Conservation (phyloP, 2,888 invertebrate species). For the Ophioninae sp. region DNA sequence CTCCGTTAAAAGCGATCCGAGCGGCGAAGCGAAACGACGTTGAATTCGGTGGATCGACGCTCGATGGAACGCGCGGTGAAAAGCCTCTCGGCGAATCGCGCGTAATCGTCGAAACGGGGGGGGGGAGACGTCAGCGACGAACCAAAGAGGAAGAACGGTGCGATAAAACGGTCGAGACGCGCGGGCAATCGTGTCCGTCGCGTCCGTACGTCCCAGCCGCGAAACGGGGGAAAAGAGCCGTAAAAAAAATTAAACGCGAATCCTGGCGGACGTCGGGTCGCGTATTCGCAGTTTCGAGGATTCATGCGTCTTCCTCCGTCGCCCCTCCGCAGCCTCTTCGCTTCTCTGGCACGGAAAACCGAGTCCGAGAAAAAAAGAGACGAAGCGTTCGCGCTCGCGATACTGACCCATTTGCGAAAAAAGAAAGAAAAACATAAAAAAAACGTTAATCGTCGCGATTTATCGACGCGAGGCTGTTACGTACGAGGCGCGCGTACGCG, state of each 20-base stretch:
- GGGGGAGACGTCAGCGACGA: not conserved
- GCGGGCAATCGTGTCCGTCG: constrained; percentile 4
- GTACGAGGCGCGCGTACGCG: constrained; percentile 17
- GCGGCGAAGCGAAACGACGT: too few species aligned
- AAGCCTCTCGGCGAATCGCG: not conserved
- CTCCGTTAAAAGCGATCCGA: too few species aligned
- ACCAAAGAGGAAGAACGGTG: constrained; percentile 9
- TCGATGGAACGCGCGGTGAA: constrained; percentile 16
- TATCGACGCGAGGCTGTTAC: constrained; percentile 51
- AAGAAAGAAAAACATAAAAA: constrained; percentile 17
- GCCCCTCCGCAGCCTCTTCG: not conserved
- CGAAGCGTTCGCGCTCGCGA: constrained; percentile 44
- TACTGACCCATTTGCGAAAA: constrained; percentile 55
- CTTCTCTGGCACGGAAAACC: constrained; percentile 21
- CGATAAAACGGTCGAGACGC: constrained; percentile 13
- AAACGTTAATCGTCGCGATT: constrained; percentile 59
- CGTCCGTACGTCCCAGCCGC: constrained; percentile 20
- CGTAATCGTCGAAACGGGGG: constrained; percentile 7
- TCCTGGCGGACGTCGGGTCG: constrained; percentile 50
- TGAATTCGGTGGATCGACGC: not conserved
- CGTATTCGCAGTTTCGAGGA: constrained; percentile 48
- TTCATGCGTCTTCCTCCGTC: constrained; percentile 48
- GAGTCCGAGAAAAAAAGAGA: constrained; percentile 3
- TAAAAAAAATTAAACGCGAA: constrained; percentile 23
- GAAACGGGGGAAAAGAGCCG: not conserved